These are phyloP conservation scores for Lipophrys pholis DNA, from an alignment of 2,113 vertebrate species.

Conservation along the genomic window DNA sequence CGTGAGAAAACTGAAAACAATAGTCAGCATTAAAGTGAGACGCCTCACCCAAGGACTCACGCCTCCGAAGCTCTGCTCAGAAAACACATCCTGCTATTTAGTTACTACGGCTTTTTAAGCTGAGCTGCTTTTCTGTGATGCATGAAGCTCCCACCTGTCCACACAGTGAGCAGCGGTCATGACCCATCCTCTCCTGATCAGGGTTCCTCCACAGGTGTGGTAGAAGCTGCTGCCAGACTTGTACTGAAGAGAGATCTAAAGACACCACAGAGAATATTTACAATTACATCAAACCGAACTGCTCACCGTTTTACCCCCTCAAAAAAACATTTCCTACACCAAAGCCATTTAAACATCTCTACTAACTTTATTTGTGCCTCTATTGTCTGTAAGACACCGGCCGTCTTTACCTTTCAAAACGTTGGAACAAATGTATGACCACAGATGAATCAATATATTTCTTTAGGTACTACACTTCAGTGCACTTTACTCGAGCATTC, in stretches of 20 bases:
- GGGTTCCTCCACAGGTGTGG: constrained; percentile 90
- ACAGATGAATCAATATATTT: too few relatives aligned
- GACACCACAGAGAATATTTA: constrained; percentile 4
- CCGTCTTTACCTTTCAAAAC: too few relatives aligned
- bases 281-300: neutral
- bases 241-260: constrained; percentile 83
- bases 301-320: neutral
- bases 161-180: constrained; percentile 90
- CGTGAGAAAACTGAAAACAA: too few relatives aligned
- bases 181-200: constrained; percentile 86
- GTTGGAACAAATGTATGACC: too few relatives aligned
- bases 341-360: neutral
- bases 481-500: too few relatives aligned
- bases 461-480: too few relatives aligned
- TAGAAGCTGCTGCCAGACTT: constrained; percentile 69
- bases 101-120: neutral
- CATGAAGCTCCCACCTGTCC: constrained; percentile 60
- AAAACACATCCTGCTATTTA: neutral
- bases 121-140: constrained; percentile 20
- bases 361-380: too few relatives aligned
- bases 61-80: neutral
- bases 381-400: too few relatives aligned
- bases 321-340: too few relatives aligned
- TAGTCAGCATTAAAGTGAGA: neutral
- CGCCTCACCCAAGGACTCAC: neutral